Evolutionary conservation across 2,888 invertebrate genomes (phyloP).

Genomic region (Hemicrepidius hirtus): DNA sequence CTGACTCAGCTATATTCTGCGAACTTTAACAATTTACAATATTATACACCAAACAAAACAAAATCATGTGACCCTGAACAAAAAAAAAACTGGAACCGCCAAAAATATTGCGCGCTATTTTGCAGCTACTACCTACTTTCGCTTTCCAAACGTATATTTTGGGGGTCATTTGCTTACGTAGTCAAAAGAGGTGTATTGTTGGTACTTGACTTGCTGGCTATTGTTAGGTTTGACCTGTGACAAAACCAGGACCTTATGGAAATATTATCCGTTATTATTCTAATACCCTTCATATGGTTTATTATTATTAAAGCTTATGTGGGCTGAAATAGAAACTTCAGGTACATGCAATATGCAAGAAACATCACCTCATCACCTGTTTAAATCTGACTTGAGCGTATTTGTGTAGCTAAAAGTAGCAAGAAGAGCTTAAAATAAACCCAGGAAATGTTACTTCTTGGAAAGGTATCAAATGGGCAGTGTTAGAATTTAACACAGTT

Average conservation of each 20-base stretch:
- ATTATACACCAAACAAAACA: neutral
- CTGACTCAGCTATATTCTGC: constrained; percentile 9
- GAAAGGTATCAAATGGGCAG: too few species aligned
- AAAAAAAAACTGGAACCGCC: constrained; percentile 1
- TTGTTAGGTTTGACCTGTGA: neutral
- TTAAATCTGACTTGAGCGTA: too few species aligned
- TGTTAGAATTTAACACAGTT: too few species aligned
- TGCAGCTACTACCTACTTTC: neutral
- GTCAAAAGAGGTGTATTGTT: constrained; percentile 3
- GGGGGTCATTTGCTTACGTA: constrained; percentile 25
- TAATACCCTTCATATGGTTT: too few species aligned
- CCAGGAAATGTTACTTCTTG: too few species aligned
- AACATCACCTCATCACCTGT: too few species aligned
- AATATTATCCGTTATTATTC: too few species aligned
- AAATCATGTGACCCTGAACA: constrained; percentile 7
- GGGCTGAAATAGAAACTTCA: too few species aligned
- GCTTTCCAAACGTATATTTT: constrained; percentile 22
- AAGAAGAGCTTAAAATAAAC: too few species aligned
- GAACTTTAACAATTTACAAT: neutral
- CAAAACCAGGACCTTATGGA: neutral
- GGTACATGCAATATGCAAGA: too few species aligned
- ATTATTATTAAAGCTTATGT: too few species aligned
- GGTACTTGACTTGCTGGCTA: neutral
- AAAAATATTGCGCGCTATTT: constrained; percentile 24
- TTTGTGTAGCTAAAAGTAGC: too few species aligned